These are phyloP conservation scores for Serrognathus titanus DNA, from an alignment of 2,888 invertebrate genomes.

Conservation along the genomic window DNA sequence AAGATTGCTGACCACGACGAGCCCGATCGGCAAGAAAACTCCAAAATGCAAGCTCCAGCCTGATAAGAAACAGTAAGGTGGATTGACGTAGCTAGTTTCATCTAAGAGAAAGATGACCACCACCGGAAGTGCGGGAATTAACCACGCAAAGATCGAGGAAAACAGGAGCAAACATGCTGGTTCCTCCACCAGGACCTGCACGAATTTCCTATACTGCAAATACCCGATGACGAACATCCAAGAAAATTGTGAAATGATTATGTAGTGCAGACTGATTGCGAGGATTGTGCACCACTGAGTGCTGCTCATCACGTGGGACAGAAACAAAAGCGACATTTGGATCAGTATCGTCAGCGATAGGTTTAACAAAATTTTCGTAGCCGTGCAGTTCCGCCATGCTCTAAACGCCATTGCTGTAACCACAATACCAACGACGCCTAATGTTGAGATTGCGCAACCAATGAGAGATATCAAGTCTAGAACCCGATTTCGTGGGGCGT, in stretches of 20 bases:
- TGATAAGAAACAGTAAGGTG: conserved; percentile 52
- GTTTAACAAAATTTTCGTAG: conserved; percentile 57
- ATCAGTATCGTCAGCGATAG: conserved; percentile 50
- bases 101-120: conserved; percentile 48
- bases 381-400: conserved; percentile 58
- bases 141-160: conserved; percentile 60
- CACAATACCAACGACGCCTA: conserved; percentile 49
- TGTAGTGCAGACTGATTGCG: not conserved
- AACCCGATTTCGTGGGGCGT: conserved; percentile 41
- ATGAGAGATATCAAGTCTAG: conserved; percentile 50
- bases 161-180: conserved; percentile 57
- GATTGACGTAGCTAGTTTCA: conserved; percentile 48
- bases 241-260: not conserved
- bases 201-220: conserved; percentile 60
- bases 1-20: conserved; percentile 54
- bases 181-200: conserved; percentile 57
- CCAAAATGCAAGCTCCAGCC: conserved; percentile 52
- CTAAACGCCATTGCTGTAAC: conserved; percentile 53
- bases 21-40: conserved; percentile 53
- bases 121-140: conserved; percentile 52
- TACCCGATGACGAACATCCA: conserved; percentile 43
- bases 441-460: conserved; percentile 51
- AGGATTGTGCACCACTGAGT: not conserved
- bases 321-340: conserved; percentile 40
- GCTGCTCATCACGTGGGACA: not conserved